Base-by-base conservation (phyloP, 2,888 invertebrate genomes). In the Leptinotarsa haldemani region DNA sequence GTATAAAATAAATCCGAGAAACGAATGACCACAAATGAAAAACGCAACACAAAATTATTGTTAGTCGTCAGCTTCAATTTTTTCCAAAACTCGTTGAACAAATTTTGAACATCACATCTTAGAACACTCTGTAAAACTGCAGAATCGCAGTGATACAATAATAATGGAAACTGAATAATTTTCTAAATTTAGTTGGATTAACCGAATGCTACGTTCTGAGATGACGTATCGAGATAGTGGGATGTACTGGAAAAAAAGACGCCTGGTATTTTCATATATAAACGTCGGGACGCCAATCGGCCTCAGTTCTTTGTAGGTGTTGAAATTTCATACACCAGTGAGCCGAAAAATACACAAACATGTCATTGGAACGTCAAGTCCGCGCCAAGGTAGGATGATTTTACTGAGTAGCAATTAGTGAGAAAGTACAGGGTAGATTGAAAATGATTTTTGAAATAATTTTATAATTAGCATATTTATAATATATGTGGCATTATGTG, bases 301-400 rank as follows among this genome's bases (percentile, higher is more conserved):
- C 78, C 79, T 75, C 85, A 87, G 86, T 87, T 84, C 83, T 81
- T 79, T 81, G 77, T 77, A 78, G 78, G 81, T 80, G 84, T 82
- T 61, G 74, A 79, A 76, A 75, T 77, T 70, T 77, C 65, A 70
- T 73, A 77, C 77, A 80, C 78, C 78, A 77, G 77, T 75, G 78
- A 79, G 78, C 73, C 70, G 65, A 78, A 76, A 64, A 70, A 65
- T 77, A 78, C 69, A 78, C 64, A 79, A 90, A 89, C 87, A 96
- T 96, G 96, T 95, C 96, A 93, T 92, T 96, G 89, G 95, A 96
- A 93, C 94, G 96, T 90, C 94, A 94, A 92, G 94, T 96, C 90
- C 94, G 94, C 88, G 93, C 93, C 88, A 96, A 96, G 94, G 95
- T 96, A 88, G 90, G 90, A 15, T 47, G 20, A 53, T 58, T 78